Evolutionary conservation across 1,140 invertebrate species (phyloP).

Genomic region (Vollenhovia emeryi): DNA sequence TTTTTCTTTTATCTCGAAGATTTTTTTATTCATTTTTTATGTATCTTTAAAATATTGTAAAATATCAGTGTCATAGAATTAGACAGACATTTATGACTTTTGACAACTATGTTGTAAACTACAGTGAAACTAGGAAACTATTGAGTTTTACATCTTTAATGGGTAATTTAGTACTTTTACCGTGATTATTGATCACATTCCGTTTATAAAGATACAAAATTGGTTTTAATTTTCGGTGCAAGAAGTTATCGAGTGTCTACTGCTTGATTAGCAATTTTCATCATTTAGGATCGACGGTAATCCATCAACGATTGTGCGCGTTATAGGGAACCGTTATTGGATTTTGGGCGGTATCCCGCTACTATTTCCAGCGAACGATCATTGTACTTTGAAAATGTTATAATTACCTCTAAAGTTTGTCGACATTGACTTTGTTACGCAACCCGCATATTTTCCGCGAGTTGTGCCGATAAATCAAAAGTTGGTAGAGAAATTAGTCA

Average conservation of each 20-base stretch:
- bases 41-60: not conserved
- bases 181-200: not conserved
- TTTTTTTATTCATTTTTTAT: not conserved
- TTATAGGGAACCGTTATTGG: constrained; percentile 13
- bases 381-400: constrained; percentile 27
- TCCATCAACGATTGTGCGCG: constrained; percentile 24
- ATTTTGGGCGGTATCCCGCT: not conserved
- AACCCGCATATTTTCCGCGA: not conserved
- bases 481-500: constrained; percentile 12
- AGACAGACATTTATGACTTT: not conserved
- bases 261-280: constrained; percentile 18
- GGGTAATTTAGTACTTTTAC: not conserved
- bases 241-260: not conserved
- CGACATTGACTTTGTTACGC: not conserved
- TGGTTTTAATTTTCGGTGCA: not conserved
- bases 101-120: not conserved
- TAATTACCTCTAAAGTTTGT: constrained; percentile 31
- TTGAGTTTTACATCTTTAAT: not conserved
- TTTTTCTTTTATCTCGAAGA: not conserved
- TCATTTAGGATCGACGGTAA: constrained; percentile 13
- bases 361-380: constrained; percentile 12
- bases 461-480: constrained; percentile 18
- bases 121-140: not conserved
- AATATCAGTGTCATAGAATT: not conserved
- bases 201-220: not conserved